These are phyloP conservation scores for Mimas tiliae DNA, from an alignment of 2,888 invertebrate genomes.

Conservation along the genomic window DNA sequence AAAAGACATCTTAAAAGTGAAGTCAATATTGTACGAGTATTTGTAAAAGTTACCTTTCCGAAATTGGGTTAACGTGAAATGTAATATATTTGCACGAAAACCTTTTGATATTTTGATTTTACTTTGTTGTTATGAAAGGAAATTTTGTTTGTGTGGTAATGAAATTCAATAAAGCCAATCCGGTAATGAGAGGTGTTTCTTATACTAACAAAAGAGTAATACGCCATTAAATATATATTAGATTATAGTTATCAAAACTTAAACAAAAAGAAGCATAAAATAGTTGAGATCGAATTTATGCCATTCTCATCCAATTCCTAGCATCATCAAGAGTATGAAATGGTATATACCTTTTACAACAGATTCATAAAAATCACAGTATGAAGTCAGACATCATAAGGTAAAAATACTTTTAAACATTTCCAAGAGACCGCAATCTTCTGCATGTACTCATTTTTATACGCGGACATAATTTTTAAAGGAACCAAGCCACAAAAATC, in stretches of 20 bases:
- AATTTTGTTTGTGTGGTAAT: not conserved
- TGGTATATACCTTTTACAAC: not conserved
- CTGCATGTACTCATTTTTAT: slow-evolving; percentile 40
- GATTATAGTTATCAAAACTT: not conserved
- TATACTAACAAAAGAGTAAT: too few relatives aligned
- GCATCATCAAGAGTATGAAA: slow-evolving; percentile 1
- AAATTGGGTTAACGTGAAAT: slow-evolving; percentile 45
- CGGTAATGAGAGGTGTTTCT: too few relatives aligned
- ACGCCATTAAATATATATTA: too few relatives aligned
- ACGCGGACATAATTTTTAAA: slow-evolving; percentile 51
- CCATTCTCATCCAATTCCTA: not conserved
- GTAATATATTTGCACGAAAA: slow-evolving; percentile 33
- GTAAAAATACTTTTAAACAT: slow-evolving; percentile 25
- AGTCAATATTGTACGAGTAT: slow-evolving; percentile 52
- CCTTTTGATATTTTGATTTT: slow-evolving; percentile 21
- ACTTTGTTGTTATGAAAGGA: slow-evolving; percentile 15
- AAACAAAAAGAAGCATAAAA: not conserved
- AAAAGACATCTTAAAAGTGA: slow-evolving; percentile 55
- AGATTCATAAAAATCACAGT: slow-evolving; percentile 8
- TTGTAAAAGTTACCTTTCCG: slow-evolving; percentile 47
- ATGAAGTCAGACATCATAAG: slow-evolving; percentile 20
- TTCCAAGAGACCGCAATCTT: slow-evolving; percentile 26
- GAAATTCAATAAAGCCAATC: too few relatives aligned
- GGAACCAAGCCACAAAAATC: slow-evolving; percentile 63
- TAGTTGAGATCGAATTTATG: not conserved